These are phyloP conservation scores for Hormaphis cornu DNA, from an alignment of 1,140 invertebrate species.

Conservation along the genomic window DNA sequence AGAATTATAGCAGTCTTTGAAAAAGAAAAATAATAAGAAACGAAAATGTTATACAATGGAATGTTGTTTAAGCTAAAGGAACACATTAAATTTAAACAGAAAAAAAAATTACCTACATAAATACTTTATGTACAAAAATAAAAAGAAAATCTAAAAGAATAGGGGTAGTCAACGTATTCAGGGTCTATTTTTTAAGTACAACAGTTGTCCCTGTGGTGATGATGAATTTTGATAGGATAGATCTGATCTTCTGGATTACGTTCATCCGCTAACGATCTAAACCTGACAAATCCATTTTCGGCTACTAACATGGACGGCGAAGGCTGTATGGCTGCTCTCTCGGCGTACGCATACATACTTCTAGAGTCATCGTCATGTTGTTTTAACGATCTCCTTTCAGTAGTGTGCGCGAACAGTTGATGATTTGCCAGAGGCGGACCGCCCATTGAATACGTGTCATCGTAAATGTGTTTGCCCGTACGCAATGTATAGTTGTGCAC, in stretches of 20 bases:
- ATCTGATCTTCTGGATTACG: constrained; percentile 23
- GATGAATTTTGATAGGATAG: constrained; percentile 28
- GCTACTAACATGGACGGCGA: constrained; percentile 64
- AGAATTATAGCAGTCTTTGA: constrained; percentile 28
- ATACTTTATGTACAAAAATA: constrained; percentile 31
- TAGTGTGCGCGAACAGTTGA: constrained; percentile 38
- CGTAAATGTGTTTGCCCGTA: constrained; percentile 66
- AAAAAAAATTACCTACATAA: constrained; percentile 31
- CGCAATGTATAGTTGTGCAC: constrained; percentile 70
- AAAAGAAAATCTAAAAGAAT: constrained; percentile 28
- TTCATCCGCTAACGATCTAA: constrained; percentile 54
- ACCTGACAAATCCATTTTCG: constrained; percentile 74
- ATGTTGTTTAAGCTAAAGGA: constrained; percentile 32
- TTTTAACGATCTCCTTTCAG: constrained; percentile 42
- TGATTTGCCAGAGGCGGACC: constrained; percentile 43
- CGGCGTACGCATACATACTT: constrained; percentile 35
- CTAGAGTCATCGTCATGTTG: constrained; percentile 28
- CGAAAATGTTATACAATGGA: constrained; percentile 29
- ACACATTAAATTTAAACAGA: constrained; percentile 32
- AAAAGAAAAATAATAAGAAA: constrained; percentile 9
- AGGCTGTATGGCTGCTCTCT: constrained; percentile 36
- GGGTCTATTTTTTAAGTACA: constrained; percentile 29
- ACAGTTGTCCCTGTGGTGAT: constrained; percentile 30
- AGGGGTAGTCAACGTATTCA: constrained; percentile 13
- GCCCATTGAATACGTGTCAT: constrained; percentile 52